Percentiles rank a stretch among this genome's conserved stretches.
These are phyloP conservation scores for Prorops nasuta DNA, from an alignment of 1,140 invertebrate genomes.

Conservation along the genomic window DNA sequence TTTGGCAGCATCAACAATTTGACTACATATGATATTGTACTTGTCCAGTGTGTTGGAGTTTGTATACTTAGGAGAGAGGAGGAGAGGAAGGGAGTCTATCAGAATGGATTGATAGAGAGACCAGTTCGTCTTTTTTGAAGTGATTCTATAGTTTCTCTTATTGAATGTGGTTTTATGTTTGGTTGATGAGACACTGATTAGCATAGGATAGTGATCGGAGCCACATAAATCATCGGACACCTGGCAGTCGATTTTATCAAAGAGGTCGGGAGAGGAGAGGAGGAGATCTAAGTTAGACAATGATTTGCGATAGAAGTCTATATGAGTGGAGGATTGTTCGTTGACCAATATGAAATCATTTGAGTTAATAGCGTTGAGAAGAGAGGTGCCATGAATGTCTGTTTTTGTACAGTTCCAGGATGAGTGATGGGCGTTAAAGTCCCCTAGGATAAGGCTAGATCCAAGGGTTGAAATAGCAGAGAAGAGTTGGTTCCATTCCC, in stretches of 20 bases:
- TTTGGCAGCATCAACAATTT: background rate
- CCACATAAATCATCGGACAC: background rate
- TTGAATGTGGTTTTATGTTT: background rate
- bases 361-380: background rate
- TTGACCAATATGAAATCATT: background rate
- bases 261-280: background rate
- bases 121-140: conserved; percentile 2
- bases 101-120: background rate
- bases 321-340: background rate
- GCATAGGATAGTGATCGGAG: conserved; percentile 4
- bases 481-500: background rate
- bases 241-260: background rate
- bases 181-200: background rate
- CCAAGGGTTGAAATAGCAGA: background rate
- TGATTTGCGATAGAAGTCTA: background rate
- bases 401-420: background rate
- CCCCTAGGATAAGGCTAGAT: background rate
- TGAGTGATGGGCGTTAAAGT: conserved; percentile 8
- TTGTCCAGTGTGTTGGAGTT: background rate
- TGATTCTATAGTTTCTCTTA: background rate
- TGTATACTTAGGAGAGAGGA: background rate
- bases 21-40: background rate
- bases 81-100: background rate
- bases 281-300: conserved; percentile 10
- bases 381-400: background rate